phyloP scores from a whole-genome alignment of 2,888 invertebrate species.

The Archips crataeganus region DNA sequence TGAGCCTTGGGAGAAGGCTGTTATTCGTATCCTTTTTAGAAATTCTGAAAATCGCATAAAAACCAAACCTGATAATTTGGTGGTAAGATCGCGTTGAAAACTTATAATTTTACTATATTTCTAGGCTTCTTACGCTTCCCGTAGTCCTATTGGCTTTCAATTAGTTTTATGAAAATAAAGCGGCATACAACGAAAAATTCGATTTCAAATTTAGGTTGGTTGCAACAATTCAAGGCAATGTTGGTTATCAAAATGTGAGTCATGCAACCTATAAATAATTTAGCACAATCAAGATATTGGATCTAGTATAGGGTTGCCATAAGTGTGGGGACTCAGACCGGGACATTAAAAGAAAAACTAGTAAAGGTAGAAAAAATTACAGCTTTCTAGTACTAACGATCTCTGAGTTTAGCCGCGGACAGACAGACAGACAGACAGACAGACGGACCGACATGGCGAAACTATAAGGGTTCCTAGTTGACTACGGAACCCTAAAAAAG shows the following conservation, averaged over 20 bases:
- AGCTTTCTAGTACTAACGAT: too few relatives aligned
- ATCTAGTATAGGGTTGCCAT: too few relatives aligned
- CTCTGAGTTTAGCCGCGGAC: too few relatives aligned
- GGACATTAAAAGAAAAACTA: too few relatives aligned
- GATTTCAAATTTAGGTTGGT: neutral
- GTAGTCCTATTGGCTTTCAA: neutral
- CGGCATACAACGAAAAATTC: neutral
- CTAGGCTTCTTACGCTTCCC: neutral
- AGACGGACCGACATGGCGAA: too few relatives aligned
- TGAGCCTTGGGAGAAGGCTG: conserved; percentile 87
- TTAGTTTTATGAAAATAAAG: neutral
- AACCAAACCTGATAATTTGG: neutral
- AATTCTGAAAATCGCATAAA: neutral
- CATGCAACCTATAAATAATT: neutral
- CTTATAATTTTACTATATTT: neutral
- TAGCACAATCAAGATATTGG: neutral
- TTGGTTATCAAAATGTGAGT: conserved; percentile 1
- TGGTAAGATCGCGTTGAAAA: neutral
- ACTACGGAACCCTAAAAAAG: too few relatives aligned
- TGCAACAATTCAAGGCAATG: neutral
- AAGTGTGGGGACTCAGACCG: too few relatives aligned
- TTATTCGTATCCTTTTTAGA: conserved; percentile 88
- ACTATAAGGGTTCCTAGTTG: too few relatives aligned
- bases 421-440: too few relatives aligned
- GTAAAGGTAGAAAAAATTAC: too few relatives aligned